These are phyloP conservation scores for Epicauta chinensis DNA, from an alignment of 1,140 invertebrate genomes.

Conservation along the genomic window DNA sequence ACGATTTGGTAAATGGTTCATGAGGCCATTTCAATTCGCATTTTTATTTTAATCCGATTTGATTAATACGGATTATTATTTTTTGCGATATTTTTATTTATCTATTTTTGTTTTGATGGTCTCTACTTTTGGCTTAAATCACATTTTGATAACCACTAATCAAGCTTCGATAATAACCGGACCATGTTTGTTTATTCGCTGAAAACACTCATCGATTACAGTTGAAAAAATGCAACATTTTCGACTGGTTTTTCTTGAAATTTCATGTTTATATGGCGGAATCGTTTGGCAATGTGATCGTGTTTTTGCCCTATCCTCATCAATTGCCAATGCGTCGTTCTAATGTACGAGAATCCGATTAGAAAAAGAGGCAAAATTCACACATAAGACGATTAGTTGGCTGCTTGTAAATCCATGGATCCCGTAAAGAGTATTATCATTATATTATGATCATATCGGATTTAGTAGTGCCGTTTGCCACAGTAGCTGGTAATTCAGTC, in stretches of 20 bases:
- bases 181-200: no score
- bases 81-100: background rate
- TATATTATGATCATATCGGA: conserved; percentile 45
- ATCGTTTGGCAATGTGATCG: no score
- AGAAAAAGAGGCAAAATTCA: conserved; percentile 43
- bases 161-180: no score
- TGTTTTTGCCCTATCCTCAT: no score
- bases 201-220: no score
- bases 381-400: conserved; percentile 43
- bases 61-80: conserved; percentile 24
- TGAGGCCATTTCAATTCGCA: conserved; percentile 6
- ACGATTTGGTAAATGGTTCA: background rate
- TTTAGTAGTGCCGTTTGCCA: conserved; percentile 37
- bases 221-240: no score
- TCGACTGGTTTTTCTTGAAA: no score
- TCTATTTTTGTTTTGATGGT: no score
- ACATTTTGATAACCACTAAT: no score
- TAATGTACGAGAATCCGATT: conserved; percentile 27
- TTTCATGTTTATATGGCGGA: no score
- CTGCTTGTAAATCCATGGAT: conserved; percentile 42
- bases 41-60: conserved; percentile 23
- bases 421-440: conserved; percentile 44
- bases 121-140: no score
- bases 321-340: background rate
- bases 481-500: conserved; percentile 32